phyloP scores from a whole-genome alignment of 2,113 vertebrate species.

The Balaeniceps rex region DNA sequence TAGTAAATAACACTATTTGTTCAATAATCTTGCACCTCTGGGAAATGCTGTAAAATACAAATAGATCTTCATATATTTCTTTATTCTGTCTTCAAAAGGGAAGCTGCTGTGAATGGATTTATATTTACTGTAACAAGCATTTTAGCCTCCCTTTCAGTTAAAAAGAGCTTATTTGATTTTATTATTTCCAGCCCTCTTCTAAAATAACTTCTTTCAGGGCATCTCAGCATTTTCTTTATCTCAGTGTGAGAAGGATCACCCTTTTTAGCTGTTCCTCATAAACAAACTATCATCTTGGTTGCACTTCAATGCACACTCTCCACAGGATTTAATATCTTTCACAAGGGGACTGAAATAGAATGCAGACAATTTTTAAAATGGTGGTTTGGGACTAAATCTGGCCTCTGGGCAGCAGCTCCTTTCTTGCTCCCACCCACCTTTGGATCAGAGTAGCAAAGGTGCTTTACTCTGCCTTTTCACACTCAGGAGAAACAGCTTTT shows the following conservation, averaged over 20 bases:
- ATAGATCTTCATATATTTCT: not conserved
- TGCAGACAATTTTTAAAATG: not conserved
- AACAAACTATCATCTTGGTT: conserved; percentile 28
- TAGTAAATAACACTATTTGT: not conserved
- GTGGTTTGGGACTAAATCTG: not conserved
- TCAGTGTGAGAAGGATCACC: not conserved
- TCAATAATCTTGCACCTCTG: not conserved
- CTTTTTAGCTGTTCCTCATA: conserved; percentile 30
- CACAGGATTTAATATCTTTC: not conserved
- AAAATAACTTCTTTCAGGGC: not conserved
- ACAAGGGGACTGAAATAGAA: not conserved
- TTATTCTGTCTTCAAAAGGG: not conserved
- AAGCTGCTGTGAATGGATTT: conserved; percentile 1
- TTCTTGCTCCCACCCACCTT: not conserved
- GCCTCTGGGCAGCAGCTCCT: not conserved
- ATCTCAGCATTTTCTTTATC: conserved; percentile 9
- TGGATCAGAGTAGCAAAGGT: not conserved
- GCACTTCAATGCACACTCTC: conserved; percentile 6
- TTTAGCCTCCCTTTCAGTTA: conserved; percentile 9
- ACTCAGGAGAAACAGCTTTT: not conserved
- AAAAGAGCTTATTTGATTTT: conserved; percentile 4
- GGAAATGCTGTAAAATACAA: not conserved
- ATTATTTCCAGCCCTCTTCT: conserved; percentile 5
- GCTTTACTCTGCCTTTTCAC: not conserved
- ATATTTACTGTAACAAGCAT: conserved; percentile 15